Evolutionary conservation across 2,797 vertebrate genomes (phyloP), one percentile per base, ranked within the genome.

Genomic region (Cossypha heuglini): DNA sequence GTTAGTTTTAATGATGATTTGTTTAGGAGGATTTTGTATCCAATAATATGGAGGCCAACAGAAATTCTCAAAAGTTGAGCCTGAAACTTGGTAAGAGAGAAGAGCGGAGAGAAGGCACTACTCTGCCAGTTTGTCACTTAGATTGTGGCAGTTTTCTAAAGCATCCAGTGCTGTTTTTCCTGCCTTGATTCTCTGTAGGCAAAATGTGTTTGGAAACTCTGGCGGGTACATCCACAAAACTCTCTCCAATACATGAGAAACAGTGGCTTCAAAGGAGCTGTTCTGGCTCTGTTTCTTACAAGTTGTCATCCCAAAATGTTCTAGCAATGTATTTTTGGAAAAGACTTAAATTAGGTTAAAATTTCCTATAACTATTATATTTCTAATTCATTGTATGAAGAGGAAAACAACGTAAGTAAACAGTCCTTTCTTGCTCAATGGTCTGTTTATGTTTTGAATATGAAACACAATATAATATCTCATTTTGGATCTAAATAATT

Each of bases 341-440:
- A 88, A 83, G 68, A 94, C 49, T 71, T 96, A 96, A 97, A 97
- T 96, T 82, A 94, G 81, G 64, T 97, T 98, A 96, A 93, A 92
- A 81, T 95, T 90, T 96, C 88, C 93, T 93, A 89, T 91, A 97
- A 94, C 80, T 96, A 96, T 95, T 90, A 52, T 93, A 92, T 96
- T 95, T 94, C 91, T 92, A 92, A 96, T 97, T 86, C 92, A 89
- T 96, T 80, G 66, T 91, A 92, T n/a, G 28, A 96, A 94, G 94
- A 95, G 63, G 78, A 97, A 97, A 97, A 96, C 85, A 94, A 55
- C 80, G 77, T 73, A 95, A 86, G 72, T 95, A 96, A 97, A 93
- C 71, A 94, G 81, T 69, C 89, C 46, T 90, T 92, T 96, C 94
- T 93, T 97, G 94, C 85, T 97, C 96, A 94, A 95, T 92, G 87